phyloP scores from a whole-genome alignment of 2,888 invertebrate genomes.

The Cecidostiba fungosa region DNA sequence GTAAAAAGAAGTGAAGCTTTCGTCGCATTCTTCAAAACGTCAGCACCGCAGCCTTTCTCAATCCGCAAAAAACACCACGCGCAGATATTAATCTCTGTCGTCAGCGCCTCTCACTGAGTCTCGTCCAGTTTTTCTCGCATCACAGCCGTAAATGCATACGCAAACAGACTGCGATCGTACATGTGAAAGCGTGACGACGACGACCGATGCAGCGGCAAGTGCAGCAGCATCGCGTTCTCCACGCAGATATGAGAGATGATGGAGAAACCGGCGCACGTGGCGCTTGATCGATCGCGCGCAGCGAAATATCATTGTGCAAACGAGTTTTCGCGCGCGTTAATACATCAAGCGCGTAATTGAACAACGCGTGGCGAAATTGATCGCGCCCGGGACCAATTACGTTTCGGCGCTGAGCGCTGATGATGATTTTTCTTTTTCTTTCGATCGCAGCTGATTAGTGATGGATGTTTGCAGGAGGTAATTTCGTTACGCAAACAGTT shows the following conservation, averaged over 20 bases:
- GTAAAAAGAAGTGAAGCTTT: no score
- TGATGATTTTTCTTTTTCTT: background rate
- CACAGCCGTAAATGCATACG: background rate
- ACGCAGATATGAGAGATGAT: background rate
- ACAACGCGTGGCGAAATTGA: background rate
- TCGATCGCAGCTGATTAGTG: background rate
- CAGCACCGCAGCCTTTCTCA: no score
- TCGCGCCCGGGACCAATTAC: constrained; percentile 8
- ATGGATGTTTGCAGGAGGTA: background rate
- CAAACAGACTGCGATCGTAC: background rate
- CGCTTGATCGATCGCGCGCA: constrained; percentile 32
- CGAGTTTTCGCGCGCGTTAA: constrained; percentile 32
- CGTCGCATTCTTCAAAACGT: no score
- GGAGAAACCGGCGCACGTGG: constrained; percentile 1
- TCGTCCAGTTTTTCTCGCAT: background rate
- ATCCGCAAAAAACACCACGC: no score
- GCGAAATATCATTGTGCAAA: constrained; percentile 47
- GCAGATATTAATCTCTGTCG: background rate
- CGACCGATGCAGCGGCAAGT: background rate
- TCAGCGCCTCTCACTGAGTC: background rate
- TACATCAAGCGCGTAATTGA: constrained; percentile 31
- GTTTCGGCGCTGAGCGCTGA: background rate
- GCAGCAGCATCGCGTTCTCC: background rate
- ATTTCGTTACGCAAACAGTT: background rate
- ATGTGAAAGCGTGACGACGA: constrained; percentile 18